Evolutionary conservation across 2,888 invertebrate species (phyloP), one percentile per base, ranked within the genome.

Genomic region (Microctonus aethiopoides): DNA sequence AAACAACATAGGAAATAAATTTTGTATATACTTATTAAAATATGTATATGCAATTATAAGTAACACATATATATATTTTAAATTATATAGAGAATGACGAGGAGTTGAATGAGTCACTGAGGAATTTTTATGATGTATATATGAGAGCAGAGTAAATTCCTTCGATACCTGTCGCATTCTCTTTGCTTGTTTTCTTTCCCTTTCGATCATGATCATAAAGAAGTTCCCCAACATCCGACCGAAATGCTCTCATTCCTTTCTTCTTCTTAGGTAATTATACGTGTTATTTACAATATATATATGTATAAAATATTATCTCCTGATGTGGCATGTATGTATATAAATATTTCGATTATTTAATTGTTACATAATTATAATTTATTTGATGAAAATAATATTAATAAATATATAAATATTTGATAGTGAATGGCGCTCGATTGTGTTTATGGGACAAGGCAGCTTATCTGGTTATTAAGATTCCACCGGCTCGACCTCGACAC

Each of bases 391-490:
- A 46, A 16, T 5, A 16, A 46, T 6, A 46, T 16, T 4, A 46
- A 46, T 46, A 46, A 29, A 29, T 7, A 29, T 5, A 46, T 46
- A n/a, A 46, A 46, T 46, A 20, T 46, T 46, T 16, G 16, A 46
- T 46, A 46, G 46, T 46, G 39, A 36, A 39, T 39, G 46, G 16
- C 7, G 16, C 16, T 46, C 46, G 46, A 46, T 46, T 46, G 16
- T 16, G 20, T 46, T 46, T 46, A 46, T 46, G 46, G 16, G 46
- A 46, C 34, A 59, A 34, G 34, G 34, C 59, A 4, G 34, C 20
- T 59, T 34, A 59, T 59, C 34, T 59, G 34, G 46, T 46, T 46
- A 59, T 36, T 36, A 36, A 59, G 59, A 59, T 59, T 59, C 59
- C 59, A 34, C 16, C 16, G 20, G 32, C 22, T 34, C 34, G 59